These are phyloP conservation scores for Microctenopoma stevenorrisi DNA, from an alignment of 2,797 vertebrate species.

Conservation along the genomic window DNA sequence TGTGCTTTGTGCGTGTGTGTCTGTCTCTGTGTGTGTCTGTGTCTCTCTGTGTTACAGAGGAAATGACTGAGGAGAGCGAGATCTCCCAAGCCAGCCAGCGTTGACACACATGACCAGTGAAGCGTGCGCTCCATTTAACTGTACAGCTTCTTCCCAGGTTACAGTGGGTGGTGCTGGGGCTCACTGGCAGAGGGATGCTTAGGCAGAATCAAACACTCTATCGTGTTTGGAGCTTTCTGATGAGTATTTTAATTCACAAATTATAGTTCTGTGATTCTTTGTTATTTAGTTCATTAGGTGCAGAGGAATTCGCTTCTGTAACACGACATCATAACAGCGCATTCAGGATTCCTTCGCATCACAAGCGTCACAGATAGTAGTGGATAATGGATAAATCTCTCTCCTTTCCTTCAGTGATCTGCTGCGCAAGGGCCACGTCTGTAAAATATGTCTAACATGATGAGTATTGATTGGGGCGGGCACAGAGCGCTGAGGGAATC, in stretches of 20 bases:
- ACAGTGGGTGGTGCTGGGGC: conserved; percentile 39
- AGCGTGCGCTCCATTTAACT: conserved; percentile 78
- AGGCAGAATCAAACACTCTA: conserved; percentile 30
- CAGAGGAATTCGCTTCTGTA: conserved; percentile 24
- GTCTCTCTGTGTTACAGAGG: conserved; percentile 41
- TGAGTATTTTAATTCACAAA: conserved; percentile 48
- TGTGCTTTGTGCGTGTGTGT: conserved; percentile 18
- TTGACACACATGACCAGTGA: conserved; percentile 76
- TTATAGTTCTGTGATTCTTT: conserved; percentile 46
- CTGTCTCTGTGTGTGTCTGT: conserved; percentile 34
- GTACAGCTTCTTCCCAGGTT: conserved; percentile 66
- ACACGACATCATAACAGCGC: conserved; percentile 12
- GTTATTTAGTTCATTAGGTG: conserved; percentile 17
- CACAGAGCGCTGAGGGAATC: conserved; percentile 38
- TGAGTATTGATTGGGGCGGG: conserved; percentile 75
- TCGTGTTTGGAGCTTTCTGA: conserved; percentile 39
- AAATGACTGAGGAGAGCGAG: conserved; percentile 56
- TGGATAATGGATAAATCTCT: conserved; percentile 49
- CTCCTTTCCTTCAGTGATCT: conserved; percentile 51
- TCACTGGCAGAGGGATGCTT: conserved; percentile 33
- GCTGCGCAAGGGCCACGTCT: conserved; percentile 47
- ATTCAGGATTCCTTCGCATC: conserved; percentile 37
- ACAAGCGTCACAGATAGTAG: conserved; percentile 30
- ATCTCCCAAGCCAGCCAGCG: conserved; percentile 57
- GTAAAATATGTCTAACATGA: conserved; percentile 78